Conservation (phyloP, 2,113 vertebrate species). For the Myxocyprinus asiaticus region DNA sequence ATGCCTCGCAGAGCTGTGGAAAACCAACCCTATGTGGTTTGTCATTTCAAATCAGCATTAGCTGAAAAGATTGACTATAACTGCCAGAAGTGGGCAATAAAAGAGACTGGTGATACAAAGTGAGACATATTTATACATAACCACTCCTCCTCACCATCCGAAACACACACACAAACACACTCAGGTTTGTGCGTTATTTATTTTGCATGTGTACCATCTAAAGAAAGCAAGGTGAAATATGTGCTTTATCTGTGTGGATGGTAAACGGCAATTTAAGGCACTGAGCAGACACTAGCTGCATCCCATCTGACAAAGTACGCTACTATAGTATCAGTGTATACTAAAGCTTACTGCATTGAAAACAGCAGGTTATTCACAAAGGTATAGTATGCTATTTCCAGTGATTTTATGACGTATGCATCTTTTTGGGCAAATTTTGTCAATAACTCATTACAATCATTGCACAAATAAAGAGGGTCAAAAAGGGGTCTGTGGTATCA, state of each 20-base stretch:
- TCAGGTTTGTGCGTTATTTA: neutral
- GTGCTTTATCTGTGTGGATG: conserved; percentile 6
- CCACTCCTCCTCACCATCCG: neutral
- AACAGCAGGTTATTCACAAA: no score
- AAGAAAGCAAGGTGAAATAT: conserved; percentile 12
- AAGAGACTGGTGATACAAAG: conserved; percentile 17
- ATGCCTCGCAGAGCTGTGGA: neutral
- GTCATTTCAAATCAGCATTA: conserved; percentile 27
- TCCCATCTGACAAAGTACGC: no score
- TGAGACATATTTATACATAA: conserved; percentile 8
- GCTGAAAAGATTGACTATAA: conserved; percentile 27
- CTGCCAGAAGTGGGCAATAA: neutral
- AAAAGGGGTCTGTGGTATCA: no score
- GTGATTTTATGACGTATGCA: no score
- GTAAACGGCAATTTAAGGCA: neutral
- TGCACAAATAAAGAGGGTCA: no score
- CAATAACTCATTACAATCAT: no score
- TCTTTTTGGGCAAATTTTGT: no score
- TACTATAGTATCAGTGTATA: no score
- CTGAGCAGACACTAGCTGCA: no score
- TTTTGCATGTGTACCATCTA: neutral
- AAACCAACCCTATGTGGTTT: conserved; percentile 2
- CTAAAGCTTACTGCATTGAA: no score
- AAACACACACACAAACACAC: neutral
- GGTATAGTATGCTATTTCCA: no score